A percentile compares a stretch with the other conserved stretches of the same genome.
phyloP scores from a whole-genome alignment of 2,113 vertebrate species.

The Noturus placidus region DNA sequence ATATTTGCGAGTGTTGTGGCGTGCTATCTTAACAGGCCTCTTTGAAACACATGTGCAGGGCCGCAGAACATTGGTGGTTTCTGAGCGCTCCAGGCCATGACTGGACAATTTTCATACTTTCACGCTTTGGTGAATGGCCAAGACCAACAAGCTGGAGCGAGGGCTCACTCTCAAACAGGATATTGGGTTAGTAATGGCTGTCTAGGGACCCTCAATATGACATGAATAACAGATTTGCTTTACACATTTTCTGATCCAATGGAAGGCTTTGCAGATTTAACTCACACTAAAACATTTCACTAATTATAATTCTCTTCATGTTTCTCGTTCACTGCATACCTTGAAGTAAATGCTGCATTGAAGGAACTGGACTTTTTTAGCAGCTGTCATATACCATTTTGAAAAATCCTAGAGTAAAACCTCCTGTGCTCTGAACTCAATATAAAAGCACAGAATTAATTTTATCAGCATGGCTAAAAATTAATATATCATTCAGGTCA shows the following conservation, averaged over 20 bases:
- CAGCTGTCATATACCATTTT: constrained; percentile 13
- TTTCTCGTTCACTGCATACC: neutral
- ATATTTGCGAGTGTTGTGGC: constrained; percentile 46
- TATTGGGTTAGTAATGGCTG: constrained; percentile 74
- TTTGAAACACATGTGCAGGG: constrained; percentile 60
- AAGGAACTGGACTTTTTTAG: neutral
- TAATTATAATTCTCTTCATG: constrained; percentile 36
- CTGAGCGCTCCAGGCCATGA: constrained; percentile 64
- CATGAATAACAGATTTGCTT: constrained; percentile 64
- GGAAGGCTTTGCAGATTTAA: constrained; percentile 43
- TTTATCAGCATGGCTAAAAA: constrained; percentile 2
- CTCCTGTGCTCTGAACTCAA: neutral
- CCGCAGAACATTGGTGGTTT: constrained; percentile 63
- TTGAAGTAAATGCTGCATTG: neutral
- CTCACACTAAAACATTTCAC: constrained; percentile 42
- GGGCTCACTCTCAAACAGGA: constrained; percentile 73
- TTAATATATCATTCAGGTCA: neutral
- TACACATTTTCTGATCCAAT: constrained; percentile 58
- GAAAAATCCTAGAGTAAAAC: neutral
- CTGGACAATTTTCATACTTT: constrained; percentile 77
- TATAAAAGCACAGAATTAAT: constrained; percentile 18
- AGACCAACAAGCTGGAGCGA: constrained; percentile 69
- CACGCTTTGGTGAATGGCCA: constrained; percentile 71
- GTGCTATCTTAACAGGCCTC: constrained; percentile 45
- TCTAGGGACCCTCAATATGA: constrained; percentile 68